Evolutionary conservation across 2,113 vertebrate species (phyloP), one percentile per base, ranked within the genome.

Genomic region (Alligator mississippiensis): DNA sequence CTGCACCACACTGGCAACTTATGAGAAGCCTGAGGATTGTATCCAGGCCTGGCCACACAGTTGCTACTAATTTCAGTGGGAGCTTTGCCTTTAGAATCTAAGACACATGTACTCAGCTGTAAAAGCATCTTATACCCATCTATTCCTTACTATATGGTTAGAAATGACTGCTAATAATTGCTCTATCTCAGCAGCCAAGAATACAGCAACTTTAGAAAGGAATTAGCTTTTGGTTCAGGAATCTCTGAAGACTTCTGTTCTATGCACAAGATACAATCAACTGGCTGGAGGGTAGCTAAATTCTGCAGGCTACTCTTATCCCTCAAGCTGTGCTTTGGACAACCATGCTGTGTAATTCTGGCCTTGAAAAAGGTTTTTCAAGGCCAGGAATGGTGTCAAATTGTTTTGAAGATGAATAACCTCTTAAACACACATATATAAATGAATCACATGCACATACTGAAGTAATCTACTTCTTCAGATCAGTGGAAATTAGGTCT

Each of bases 281-380:
- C 28, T 81, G 90, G 74, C 55, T 81, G 70, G 28, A 84, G 58
- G 78, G 22, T 54, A 47, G 14, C 27, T 79, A 21, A n/a, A 63
- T 38, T 84, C 28, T 91, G 55, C 2, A 0, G 27, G 11, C 34
- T 21, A 3, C 1, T 0, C 7, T 0, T 0, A 0, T 80, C 85
- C 89, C n/a, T 94, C 75, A 84, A 78, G 75, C 62, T 30, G 4
- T 38, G 5, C 27, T 83, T 95, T 78, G 72, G 88, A 70, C 77
- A 77, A 24, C 8, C 28, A 17, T 30, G 28, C 54, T 0, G 0
- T 25, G 72, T 66, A 82, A 79, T 58, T 34, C 57, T 72, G 64
- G 24, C n/a, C n/a, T 34, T 34, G 34, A 34, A 34, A 34, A 34
- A 30, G 15, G 15, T 64, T 77, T 88, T 93, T 89, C 80, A 93